Percentiles rank a stretch among this genome's conserved stretches.
Conservation (phyloP, 2,888 invertebrate species). For the Agrochola lota region DNA sequence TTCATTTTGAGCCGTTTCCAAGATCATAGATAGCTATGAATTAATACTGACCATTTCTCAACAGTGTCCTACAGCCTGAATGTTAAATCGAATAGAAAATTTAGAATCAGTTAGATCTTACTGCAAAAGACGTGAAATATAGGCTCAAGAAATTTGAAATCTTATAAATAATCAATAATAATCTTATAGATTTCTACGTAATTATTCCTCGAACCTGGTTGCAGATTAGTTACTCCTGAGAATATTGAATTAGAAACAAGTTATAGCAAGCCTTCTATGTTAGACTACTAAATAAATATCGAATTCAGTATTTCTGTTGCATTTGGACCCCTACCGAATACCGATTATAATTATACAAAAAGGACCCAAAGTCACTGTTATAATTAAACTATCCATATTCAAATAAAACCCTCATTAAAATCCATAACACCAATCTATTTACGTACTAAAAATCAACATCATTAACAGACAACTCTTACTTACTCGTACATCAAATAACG, state of each 20-base stretch:
- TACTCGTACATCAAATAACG: conserved; percentile 44
- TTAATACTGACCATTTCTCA: conserved; percentile 65
- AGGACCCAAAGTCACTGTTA: too few relatives aligned
- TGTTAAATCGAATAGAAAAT: conserved; percentile 61
- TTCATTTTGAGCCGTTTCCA: conserved; percentile 53
- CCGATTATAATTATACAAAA: not conserved
- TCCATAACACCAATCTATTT: conserved; percentile 1
- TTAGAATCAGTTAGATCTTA: conserved; percentile 50
- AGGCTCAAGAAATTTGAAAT: conserved; percentile 17
- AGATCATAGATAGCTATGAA: conserved; percentile 63
- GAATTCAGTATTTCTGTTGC: not conserved
- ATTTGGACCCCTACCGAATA: not conserved
- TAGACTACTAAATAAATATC: not conserved
- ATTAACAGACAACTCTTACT: conserved; percentile 43
- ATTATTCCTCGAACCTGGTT: conserved; percentile 1
- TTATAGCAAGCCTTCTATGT: not conserved
- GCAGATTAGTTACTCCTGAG: not conserved
- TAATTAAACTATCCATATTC: not conserved
- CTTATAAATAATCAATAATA: conserved; percentile 14
- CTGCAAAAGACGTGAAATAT: conserved; percentile 39
- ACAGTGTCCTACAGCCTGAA: conserved; percentile 45
- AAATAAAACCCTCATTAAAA: conserved; percentile 15
- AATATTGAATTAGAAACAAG: conserved; percentile 8
- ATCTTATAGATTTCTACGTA: conserved; percentile 15
- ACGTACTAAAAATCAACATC: conserved; percentile 16